Conservation (phyloP, 1,140 invertebrate species). For the Diorhabda elongata region DNA sequence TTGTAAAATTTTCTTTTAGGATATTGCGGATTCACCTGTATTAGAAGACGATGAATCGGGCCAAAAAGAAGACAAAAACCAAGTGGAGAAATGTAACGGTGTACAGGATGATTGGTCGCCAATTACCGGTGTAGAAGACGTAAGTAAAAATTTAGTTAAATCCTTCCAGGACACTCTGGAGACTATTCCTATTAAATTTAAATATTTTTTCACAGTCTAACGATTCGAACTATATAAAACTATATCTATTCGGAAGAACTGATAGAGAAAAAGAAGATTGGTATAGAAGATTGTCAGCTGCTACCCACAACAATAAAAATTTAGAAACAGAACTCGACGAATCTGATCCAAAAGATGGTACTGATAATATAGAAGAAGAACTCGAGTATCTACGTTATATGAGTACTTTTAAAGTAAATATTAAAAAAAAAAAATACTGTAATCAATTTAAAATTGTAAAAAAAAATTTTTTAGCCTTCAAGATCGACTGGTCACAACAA, state of each 20-base stretch:
- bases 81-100: slow-evolving; percentile 5
- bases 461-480: slow-evolving; percentile 17
- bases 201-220: slow-evolving; percentile 25
- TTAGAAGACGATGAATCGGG: slow-evolving; percentile 14
- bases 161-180: no score
- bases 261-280: slow-evolving; percentile 88
- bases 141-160: no score
- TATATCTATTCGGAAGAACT: slow-evolving; percentile 74
- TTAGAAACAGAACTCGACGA: not conserved
- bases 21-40: slow-evolving; percentile 11
- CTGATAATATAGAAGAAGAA: slow-evolving; percentile 18
- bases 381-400: slow-evolving; percentile 35
- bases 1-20: not conserved
- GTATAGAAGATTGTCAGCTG: slow-evolving; percentile 50
- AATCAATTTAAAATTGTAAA: not conserved
- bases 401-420: slow-evolving; percentile 32
- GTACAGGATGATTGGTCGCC: slow-evolving; percentile 25
- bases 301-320: slow-evolving; percentile 25
- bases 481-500: slow-evolving; percentile 7
- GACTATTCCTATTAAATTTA: not conserved
- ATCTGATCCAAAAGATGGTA: slow-evolving; percentile 5
- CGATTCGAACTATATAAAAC: slow-evolving; percentile 41
- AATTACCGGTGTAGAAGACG: no score
- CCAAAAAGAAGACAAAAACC: slow-evolving; percentile 16
- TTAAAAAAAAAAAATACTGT: not conserved